Base-by-base conservation (phyloP, 2,797 vertebrate genomes). In the Protosalanx chinensis region DNA sequence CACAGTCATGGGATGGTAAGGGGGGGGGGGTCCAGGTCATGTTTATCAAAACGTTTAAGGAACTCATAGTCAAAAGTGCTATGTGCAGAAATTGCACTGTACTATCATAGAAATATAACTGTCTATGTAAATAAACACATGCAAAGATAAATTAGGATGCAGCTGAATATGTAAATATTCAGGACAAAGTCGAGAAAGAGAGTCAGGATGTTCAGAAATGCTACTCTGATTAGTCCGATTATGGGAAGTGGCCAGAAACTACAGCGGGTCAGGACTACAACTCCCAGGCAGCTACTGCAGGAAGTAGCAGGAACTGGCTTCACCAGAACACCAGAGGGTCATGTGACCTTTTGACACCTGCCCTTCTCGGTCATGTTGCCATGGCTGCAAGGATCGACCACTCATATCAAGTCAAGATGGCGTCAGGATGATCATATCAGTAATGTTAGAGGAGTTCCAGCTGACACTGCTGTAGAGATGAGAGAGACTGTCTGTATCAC, bases 61-160 rank as follows among this genome's bases (percentile, higher is more conserved):
- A 92, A 91, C 89, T 86, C 79, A 89, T 87, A 84, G 89, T 91
- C 87, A 88, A 93, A 93, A 92, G 92, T 94, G 93, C 91, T 80
- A 76, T 88, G 90, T 93, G 92, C 92, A 91, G 87, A 92, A 89
- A 92, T 92, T 93, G 90, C 87, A 92, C 89, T 83, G 73, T 87
- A 90, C 83, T 86, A 90, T 82, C 84, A 91, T 88, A 92, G 87
- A 93, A 92, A 92, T 91, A 92, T 91, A 92, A 90, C 88, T 80
- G 88, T 89, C 85, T 91, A 91, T 91, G 79, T 91, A 87, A 92
- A 93, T 92, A 92, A 92, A 93, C 91, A 91, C 87, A 90, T 85
- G 87, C 90, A 84, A 77, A 89, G 91, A 91, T 90, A 92, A 94
- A 92, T 90, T 87, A 82, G 82, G 81, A 82, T 83, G 81, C 82